Evolutionary conservation across 2,888 invertebrate species (phyloP).

Genomic region (Macrosiphum euphorbiae): DNA sequence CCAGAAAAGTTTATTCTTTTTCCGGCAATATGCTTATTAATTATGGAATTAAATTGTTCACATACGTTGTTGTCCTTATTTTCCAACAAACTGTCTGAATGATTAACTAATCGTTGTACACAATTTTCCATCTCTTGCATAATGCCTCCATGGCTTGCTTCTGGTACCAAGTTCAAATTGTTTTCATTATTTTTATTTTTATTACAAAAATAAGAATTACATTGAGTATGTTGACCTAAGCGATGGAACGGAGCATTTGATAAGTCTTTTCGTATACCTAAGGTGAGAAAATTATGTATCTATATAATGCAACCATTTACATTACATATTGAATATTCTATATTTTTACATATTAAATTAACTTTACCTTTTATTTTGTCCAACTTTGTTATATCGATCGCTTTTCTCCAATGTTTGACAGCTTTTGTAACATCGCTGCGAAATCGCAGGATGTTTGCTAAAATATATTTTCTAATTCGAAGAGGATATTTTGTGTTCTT

Average conservation of each 20-base stretch:
- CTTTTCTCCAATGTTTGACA: neutral
- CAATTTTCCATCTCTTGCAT: neutral
- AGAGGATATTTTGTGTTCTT: constrained; percentile 17
- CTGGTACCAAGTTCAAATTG: neutral
- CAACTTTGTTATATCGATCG: neutral
- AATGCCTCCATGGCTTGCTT: neutral
- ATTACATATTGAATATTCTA: too few relatives aligned
- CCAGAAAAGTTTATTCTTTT: neutral
- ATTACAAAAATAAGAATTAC: neutral
- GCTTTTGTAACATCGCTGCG: neutral
- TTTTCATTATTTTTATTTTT: neutral
- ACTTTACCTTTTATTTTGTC: constrained; percentile 8
- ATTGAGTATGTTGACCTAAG: neutral
- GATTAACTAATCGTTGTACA: neutral
- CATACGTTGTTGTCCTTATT: neutral
- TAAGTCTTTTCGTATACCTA: neutral
- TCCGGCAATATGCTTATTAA: neutral
- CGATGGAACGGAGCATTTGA: constrained; percentile 5
- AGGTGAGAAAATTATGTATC: neutral
- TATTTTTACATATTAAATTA: too few relatives aligned
- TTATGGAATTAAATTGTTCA: neutral
- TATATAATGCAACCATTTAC: too few relatives aligned
- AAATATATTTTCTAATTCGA: neutral
- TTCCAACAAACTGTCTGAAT: neutral
- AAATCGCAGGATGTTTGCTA: neutral